These are phyloP conservation scores for Eumeta japonica DNA, from an alignment of 1,140 invertebrate species.

Conservation along the genomic window DNA sequence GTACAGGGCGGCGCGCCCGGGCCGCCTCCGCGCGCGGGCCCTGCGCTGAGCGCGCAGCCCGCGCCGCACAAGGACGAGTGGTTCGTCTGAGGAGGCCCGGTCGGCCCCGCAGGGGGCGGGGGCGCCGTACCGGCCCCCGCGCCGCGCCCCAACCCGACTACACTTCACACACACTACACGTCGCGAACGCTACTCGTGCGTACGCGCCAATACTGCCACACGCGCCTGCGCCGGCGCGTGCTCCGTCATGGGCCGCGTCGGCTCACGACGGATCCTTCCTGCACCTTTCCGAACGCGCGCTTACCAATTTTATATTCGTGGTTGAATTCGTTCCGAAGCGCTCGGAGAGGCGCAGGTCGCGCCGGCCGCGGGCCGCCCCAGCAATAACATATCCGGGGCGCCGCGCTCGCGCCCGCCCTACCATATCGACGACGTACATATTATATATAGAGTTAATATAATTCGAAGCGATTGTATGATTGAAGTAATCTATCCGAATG, in stretches of 20 bases:
- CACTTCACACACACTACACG: neutral
- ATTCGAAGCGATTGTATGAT: neutral
- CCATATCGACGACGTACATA: constrained; percentile 3
- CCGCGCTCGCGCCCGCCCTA: too few relatives aligned
- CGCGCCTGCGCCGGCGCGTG: too few relatives aligned
- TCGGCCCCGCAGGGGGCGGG: constrained; percentile 53
- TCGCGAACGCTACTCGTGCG: neutral
- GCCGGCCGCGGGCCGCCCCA: too few relatives aligned
- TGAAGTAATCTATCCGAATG: constrained; percentile 30
- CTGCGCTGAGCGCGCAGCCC: constrained; percentile 39
- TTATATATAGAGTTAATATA: neutral
- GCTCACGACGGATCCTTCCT: too few relatives aligned
- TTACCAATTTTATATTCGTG: constrained; percentile 7
- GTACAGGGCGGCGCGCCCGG: constrained; percentile 59
- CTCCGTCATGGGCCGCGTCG: neutral
- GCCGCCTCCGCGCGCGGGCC: constrained; percentile 60
- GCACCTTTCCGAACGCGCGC: constrained; percentile 5
- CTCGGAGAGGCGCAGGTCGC: neutral
- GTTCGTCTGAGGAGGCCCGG: constrained; percentile 62
- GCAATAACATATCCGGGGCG: too few relatives aligned
- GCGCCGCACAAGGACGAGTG: constrained; percentile 69
- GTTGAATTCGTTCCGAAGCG: too few relatives aligned
- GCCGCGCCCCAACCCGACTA: too few relatives aligned
- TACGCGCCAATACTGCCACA: neutral
- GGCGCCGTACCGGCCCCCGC: constrained; percentile 48